Base-by-base conservation (phyloP, 2,888 invertebrate genomes). In the Toxonevra muliebris region DNA sequence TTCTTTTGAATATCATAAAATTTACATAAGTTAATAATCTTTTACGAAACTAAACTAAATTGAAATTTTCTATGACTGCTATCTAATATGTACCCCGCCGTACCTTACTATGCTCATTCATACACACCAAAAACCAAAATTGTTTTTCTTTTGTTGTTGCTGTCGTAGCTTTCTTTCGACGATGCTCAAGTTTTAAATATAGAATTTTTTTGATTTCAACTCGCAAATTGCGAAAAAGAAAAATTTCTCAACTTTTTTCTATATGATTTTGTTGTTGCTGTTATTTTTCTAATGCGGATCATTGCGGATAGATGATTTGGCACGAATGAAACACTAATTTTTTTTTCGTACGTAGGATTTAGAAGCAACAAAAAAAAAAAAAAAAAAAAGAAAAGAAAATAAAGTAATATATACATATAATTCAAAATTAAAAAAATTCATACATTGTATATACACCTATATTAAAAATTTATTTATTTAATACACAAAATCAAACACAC, bases 171-270 rank as follows among this genome's bases (percentile, higher is more conserved):
- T 54, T 63, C 66, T 73, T 66, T 65, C 64, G 30, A 30, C 30
- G 30, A 30, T 73, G 69, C 73, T 73, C 68, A 60, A 69, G 65
- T 68, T 71, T 73, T 75, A 74, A 69, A 71, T 70, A 70, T 75
- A 74, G 73, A 73, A 61, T 41, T 13, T 42, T 61, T 19, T 11
- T 0, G 42, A 41, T 30, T 17, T 15, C 19, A 8, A 60, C 62
- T 68, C 65, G 42, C 54, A 20, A 58, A 40, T 40, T 5, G 11
- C 12, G 19, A 30, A 30, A 30, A 30, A 4, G 10, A 53, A 52
- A 61, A 41, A 13, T 54, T 20, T 41, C 19, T 19, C 8, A 15
- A 19, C n/a, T 53, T 53, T 53, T 13, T 20, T 40, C n/a, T 11
- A 13, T 62, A 12, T 53, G 17, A 53, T 4, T 30, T 30, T 30